These are phyloP conservation scores for Araneus ventricosus DNA, from an alignment of 1,140 invertebrate species.

Conservation along the genomic window DNA sequence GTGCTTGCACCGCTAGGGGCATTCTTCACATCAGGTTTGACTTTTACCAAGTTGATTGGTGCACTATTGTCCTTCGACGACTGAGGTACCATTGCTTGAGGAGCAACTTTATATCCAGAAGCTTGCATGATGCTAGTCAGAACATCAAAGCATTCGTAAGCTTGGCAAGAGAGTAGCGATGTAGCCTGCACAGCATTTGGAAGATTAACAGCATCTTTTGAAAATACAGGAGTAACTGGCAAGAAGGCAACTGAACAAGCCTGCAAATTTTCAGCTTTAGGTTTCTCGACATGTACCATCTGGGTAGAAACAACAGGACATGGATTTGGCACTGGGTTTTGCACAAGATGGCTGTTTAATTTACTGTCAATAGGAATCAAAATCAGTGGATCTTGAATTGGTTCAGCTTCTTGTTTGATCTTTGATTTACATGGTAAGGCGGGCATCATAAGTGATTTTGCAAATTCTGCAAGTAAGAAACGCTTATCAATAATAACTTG, in stretches of 20 bases:
- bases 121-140: slow-evolving; percentile 64
- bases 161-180: slow-evolving; percentile 56
- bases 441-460: slow-evolving; percentile 52
- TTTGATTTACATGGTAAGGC: background rate
- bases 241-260: slow-evolving; percentile 68
- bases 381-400: slow-evolving; percentile 54
- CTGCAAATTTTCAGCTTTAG: slow-evolving; percentile 66
- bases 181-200: slow-evolving; percentile 9
- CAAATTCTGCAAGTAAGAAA: slow-evolving; percentile 56
- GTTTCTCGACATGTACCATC: slow-evolving; percentile 72
- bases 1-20: background rate
- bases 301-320: background rate
- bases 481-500: background rate
- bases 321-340: background rate
- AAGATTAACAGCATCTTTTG: slow-evolving; percentile 10
- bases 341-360: background rate
- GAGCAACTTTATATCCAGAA: slow-evolving; percentile 65
- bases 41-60: slow-evolving; percentile 18
- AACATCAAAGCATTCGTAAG: slow-evolving; percentile 68
- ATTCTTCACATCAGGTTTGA: background rate
- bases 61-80: background rate
- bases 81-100: background rate
- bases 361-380: slow-evolving; percentile 49
- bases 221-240: slow-evolving; percentile 52
- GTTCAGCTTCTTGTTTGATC: slow-evolving; percentile 28